A percentile compares a stretch with the other conserved stretches of the same genome.
These are phyloP conservation scores for Alviniconcha marisindica DNA, from an alignment of 1,140 invertebrate genomes.

Conservation along the genomic window DNA sequence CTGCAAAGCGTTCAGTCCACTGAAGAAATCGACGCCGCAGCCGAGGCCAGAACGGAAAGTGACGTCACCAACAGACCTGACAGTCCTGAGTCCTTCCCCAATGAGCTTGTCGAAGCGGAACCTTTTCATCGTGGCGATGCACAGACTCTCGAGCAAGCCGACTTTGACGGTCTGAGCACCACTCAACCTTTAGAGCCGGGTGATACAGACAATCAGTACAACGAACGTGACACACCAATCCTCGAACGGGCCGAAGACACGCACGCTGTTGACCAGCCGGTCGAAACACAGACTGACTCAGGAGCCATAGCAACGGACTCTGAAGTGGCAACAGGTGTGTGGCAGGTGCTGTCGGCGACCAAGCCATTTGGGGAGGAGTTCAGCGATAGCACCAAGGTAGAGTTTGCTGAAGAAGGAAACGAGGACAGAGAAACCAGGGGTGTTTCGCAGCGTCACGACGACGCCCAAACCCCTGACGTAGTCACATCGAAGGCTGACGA, in stretches of 20 bases:
- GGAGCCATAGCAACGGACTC: too few species aligned
- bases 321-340: too few species aligned
- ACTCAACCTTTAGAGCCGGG: not conserved
- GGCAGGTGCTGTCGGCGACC: not conserved
- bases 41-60: conserved; percentile 15
- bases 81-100: conserved; percentile 28
- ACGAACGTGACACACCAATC: too few species aligned
- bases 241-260: not conserved
- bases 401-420: conserved; percentile 24
- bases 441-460: too few species aligned
- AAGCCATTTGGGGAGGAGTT: conserved; percentile 31
- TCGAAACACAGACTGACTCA: not conserved
- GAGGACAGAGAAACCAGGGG: not conserved
- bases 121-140: not conserved
- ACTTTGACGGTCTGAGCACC: too few species aligned
- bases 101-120: conserved; percentile 8
- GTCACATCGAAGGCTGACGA: too few species aligned
- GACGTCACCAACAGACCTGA: conserved; percentile 4
- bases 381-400: not conserved
- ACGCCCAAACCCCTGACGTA: too few species aligned
- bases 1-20: not conserved
- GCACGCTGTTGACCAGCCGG: not conserved
- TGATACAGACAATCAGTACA: not conserved
- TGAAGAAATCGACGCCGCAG: conserved; percentile 1
- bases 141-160: not conserved